phyloP scores from a whole-genome alignment of 1,140 invertebrate species.

The Listronotus bonariensis region DNA sequence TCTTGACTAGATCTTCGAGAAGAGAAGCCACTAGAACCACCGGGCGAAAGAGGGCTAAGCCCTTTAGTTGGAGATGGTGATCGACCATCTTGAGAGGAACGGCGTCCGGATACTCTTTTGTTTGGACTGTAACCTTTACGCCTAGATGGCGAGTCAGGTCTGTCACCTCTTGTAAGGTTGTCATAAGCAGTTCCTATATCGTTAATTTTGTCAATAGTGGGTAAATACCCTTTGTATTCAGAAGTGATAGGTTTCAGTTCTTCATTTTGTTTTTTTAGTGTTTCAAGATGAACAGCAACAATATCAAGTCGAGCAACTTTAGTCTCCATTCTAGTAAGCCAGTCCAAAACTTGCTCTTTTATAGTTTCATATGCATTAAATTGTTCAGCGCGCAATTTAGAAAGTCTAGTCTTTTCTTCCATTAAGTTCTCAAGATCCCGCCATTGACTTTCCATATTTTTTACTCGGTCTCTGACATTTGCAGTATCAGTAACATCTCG shows the following conservation, averaged over 20 bases:
- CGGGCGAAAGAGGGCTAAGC: slow-evolving; percentile 78
- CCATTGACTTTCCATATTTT: slow-evolving; percentile 87
- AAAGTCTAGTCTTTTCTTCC: slow-evolving; percentile 82
- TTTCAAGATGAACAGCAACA: slow-evolving; percentile 86
- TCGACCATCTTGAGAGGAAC: slow-evolving; percentile 72
- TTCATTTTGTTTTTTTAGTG: slow-evolving; percentile 80
- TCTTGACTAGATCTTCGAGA: slow-evolving; percentile 89
- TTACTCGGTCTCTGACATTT: slow-evolving; percentile 83
- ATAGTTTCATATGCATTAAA: slow-evolving; percentile 82
- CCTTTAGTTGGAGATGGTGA: slow-evolving; percentile 81
- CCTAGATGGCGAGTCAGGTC: slow-evolving; percentile 75
- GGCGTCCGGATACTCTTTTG: slow-evolving; percentile 71
- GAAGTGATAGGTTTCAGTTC: slow-evolving; percentile 88
- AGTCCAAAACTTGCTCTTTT: slow-evolving; percentile 81
- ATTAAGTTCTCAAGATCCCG: slow-evolving; percentile 78
- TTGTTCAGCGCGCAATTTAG: slow-evolving; percentile 81
- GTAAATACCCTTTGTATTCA: slow-evolving; percentile 85
- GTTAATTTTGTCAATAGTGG: slow-evolving; percentile 89
- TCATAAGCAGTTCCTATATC: slow-evolving; percentile 87
- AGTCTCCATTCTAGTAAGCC: slow-evolving; percentile 81
- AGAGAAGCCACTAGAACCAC: slow-evolving; percentile 88
- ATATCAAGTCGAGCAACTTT: slow-evolving; percentile 73
- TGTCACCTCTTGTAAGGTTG: slow-evolving; percentile 72
- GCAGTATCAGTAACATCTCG: slow-evolving; percentile 89
- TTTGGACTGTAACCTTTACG: slow-evolving; percentile 73